Evolutionary conservation across 2,888 invertebrate species (phyloP), one percentile per base, ranked within the genome.

Genomic region (Parnassius apollo): DNA sequence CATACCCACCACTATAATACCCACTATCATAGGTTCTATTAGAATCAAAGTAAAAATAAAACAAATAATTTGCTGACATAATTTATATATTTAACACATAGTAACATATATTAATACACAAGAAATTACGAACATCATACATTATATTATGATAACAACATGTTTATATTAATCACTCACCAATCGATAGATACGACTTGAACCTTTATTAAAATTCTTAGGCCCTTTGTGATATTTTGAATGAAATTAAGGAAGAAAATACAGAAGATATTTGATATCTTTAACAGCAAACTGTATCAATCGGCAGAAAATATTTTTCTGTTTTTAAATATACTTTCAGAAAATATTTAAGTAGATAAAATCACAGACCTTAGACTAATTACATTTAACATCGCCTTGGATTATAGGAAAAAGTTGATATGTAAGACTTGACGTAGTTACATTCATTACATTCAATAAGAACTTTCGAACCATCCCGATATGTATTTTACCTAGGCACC

Each of bases 31-130:
- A 11, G 11, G 44, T 11, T 11, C 11, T 44, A 11, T 44, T 44
- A 9, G 11, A 8, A 8, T 1, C 9, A 9, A 4, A 50, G 50
- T 12, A 53, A 53, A 53, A 42, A 53, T 42, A 53, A 25, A 18
- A 25, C 13, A 83, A 77, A 80, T 71, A 69, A 68, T 76, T 76
- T 86, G 89, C 90, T 78, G 88, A 88, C 82, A 86, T 86, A 83
- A 84, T 85, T 85, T 80, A 85, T 89, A 86, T 89, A 86, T 77
- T 65, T 83, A 87, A 89, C 88, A 90, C 86, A 86, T 82, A 84
- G 68, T 74, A 70, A 69, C 76, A 76, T 74, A 70, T 49, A 81
- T 81, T 72, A 82, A 76, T 83, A 85, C 82, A 86, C 80, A 80
- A 79, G 78, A 79, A 80, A 82, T 77, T 77, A 75, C 72, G 69